A percentile compares a stretch with the other conserved stretches of the same genome.
Conservation (phyloP, 2,113 vertebrate species). For the Riparia riparia region DNA sequence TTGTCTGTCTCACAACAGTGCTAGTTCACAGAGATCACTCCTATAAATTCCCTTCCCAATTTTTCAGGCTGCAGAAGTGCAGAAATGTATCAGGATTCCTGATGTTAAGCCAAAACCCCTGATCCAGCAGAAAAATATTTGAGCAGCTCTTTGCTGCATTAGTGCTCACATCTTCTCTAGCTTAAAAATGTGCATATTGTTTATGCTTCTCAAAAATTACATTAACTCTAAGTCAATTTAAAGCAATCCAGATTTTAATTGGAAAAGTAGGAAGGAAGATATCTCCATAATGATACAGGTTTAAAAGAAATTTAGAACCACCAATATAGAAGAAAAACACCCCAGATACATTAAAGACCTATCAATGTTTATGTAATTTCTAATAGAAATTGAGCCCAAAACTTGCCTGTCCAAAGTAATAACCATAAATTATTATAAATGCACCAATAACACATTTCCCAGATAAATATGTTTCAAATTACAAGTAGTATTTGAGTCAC, state of each 20-base stretch:
- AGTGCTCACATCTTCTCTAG: not conserved
- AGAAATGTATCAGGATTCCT: not conserved
- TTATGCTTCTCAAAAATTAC: conserved; percentile 42
- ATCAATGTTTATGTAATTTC: not conserved
- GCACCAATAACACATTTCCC: conserved; percentile 55
- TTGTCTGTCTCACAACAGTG: not conserved
- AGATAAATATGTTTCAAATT: conserved; percentile 57
- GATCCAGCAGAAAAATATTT: not conserved
- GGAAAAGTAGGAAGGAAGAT: not conserved
- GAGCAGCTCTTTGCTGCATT: not conserved
- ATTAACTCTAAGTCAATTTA: conserved; percentile 36
- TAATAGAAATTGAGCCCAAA: conserved; percentile 47
- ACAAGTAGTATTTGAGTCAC: conserved; percentile 28
- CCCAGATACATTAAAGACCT: not conserved
- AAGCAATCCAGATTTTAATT: conserved; percentile 56
- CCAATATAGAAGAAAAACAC: not conserved
- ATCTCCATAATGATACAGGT: not conserved
- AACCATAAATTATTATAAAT: conserved; percentile 43
- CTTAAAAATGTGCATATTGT: not conserved
- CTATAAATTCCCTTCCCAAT: not conserved
- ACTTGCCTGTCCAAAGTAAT: conserved; percentile 50
- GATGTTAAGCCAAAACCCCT: not conserved
- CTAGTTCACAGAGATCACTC: not conserved
- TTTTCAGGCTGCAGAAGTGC: not conserved
- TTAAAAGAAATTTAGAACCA: not conserved